Percentiles rank a stretch among this genome's conserved stretches.
Conservation (phyloP, 2,888 invertebrate species). For the Sympetrum striolatum region DNA sequence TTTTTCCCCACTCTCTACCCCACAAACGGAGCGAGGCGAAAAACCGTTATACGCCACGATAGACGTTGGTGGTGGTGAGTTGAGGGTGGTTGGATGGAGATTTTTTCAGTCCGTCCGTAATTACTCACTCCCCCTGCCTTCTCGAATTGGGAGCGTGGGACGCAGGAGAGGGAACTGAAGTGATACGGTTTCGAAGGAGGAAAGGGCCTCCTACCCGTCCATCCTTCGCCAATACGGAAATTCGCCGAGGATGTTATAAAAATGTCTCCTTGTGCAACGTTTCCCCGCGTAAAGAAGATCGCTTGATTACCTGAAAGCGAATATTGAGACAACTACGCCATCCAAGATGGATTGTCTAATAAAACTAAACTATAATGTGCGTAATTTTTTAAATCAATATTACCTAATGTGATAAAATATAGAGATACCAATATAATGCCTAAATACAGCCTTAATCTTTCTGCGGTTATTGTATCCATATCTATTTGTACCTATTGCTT, state of each 20-base stretch:
- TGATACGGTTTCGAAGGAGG: background rate
- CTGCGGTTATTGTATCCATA: too few species aligned
- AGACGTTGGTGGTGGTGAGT: conserved; percentile 4
- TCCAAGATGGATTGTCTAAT: too few species aligned
- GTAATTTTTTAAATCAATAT: too few species aligned
- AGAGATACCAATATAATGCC: too few species aligned
- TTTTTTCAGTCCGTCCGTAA: background rate
- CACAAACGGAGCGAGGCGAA: conserved; percentile 24
- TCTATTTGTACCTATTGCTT: too few species aligned
- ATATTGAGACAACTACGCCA: too few species aligned
- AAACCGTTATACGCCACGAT: conserved; percentile 26
- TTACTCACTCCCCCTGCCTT: background rate
- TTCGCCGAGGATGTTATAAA: background rate
- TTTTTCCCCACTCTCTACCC: background rate
- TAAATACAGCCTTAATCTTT: too few species aligned
- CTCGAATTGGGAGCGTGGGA: background rate
- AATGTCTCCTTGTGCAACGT: background rate
- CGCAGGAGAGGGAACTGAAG: background rate
- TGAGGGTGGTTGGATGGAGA: background rate
- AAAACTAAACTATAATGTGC: too few species aligned
- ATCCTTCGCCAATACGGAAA: background rate
- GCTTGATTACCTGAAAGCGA: too few species aligned
- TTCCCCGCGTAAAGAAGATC: too few species aligned
- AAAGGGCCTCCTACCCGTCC: background rate
- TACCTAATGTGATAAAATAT: too few species aligned